These are phyloP conservation scores for Helobdella robusta DNA, from an alignment of 2,888 invertebrate genomes.

Conservation along the genomic window DNA sequence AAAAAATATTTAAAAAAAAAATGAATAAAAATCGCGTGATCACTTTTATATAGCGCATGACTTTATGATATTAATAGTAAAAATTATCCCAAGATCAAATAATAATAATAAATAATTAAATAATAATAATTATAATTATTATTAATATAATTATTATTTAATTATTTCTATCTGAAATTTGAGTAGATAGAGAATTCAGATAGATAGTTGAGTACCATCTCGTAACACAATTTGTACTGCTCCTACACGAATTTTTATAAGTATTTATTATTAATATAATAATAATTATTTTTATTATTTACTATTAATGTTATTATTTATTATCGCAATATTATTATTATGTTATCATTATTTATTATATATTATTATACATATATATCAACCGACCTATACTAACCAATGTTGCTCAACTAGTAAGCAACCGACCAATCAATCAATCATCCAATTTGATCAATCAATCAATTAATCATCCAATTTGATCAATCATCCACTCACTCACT, in stretches of 20 bases:
- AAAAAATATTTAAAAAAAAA: background rate
- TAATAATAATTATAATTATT: slow-evolving; percentile 7
- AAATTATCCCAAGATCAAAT: background rate
- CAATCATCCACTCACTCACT: no score
- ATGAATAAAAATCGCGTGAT: background rate
- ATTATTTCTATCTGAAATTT: slow-evolving; percentile 36
- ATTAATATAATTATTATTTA: no score
- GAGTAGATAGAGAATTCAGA: slow-evolving; percentile 35
- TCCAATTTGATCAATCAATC: background rate
- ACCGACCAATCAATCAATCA: no score
- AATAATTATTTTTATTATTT: background rate
- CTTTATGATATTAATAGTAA: background rate
- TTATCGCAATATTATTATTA: no score
- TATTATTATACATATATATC: no score
- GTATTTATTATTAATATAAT: background rate
- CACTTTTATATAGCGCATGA: background rate
- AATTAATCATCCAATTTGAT: background rate
- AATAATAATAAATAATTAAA: background rate
- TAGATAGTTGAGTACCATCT: slow-evolving; percentile 49
- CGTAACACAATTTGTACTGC: slow-evolving; percentile 51
- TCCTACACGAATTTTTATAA: slow-evolving; percentile 44
- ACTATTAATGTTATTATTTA: background rate
- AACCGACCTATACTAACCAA: no score
- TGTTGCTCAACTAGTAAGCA: no score
- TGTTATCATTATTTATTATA: no score